Base-by-base conservation (phyloP, 1,140 invertebrate genomes). In the Acyrthosiphon pisum region DNA sequence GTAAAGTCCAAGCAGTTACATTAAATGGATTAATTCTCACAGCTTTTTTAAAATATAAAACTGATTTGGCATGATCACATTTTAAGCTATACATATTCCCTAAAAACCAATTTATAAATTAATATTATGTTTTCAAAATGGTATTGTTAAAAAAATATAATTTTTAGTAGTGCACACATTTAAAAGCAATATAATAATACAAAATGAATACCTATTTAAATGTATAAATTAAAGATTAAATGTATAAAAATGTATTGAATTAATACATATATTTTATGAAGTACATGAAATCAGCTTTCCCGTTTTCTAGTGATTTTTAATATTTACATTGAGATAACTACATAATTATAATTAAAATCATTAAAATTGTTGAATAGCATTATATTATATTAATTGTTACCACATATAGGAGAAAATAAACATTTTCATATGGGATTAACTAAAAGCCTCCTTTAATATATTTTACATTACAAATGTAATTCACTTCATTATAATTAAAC, bases 51-150 rank as follows among this genome's bases (percentile, higher is more conserved):
- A 99, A 99, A 95, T 99, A 99, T 94, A 98, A 96, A 11, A 99
- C 98, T 37, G 99, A 98, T 95, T 99, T 99, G 94, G 99, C 97
- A 96, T 99, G 99, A 95, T 99, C 98, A 93, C 97, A 97, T 94
- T 98, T 96, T 94, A 99, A 96, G 96, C 99, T 99, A 95, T 99
- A 99, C 95, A 99, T 99, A 96, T 99, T 99, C 90, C 98, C 98
- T 99, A 94, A 91, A 41, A 9, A 93, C 23, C 41, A 86, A 93
- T 41, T 23, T 56, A 41, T 86, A 41, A 56, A 56, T 11, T 56
- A 9, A 48, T 76, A 81, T 48, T 23, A 50, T 35, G 23, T 60
- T 60, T 7, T 84, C 22, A 89, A 89, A 89, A 37, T 56, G 26
- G 9, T 60, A 60, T 60, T 30, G 26, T 44, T 60, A 90, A 56